Conservation (phyloP, 2,113 vertebrate species). For the Jacana jacana region DNA sequence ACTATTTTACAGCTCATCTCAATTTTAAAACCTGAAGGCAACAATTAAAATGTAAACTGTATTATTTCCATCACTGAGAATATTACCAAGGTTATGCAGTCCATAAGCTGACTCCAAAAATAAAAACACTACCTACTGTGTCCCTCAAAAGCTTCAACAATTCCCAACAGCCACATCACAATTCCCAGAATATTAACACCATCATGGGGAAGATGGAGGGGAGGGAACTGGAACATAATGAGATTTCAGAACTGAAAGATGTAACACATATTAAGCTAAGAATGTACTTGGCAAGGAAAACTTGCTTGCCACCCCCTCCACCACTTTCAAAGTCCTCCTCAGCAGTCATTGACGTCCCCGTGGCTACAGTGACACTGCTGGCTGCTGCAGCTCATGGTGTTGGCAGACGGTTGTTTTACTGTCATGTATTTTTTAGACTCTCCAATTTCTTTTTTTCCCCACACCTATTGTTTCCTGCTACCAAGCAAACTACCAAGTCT, state of each 20-base stretch:
- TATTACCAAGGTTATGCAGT: background rate
- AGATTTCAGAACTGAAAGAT: background rate
- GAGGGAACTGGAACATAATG: accelerated
- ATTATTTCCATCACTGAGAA: background rate
- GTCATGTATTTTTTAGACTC: background rate
- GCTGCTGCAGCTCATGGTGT: accelerated
- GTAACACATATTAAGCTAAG: accelerated
- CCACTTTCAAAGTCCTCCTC: background rate
- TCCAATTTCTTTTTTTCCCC: background rate
- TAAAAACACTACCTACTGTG: background rate
- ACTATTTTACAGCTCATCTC: background rate
- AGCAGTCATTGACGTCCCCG: background rate
- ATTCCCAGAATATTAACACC: background rate
- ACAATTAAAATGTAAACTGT: background rate
- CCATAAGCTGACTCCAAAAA: background rate
- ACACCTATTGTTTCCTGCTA: background rate
- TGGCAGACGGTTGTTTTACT: background rate
- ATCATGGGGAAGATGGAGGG: too few relatives aligned
- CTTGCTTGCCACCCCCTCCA: background rate
- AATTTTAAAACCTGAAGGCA: background rate
- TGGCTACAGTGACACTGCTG: background rate
- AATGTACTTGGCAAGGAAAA: accelerated
- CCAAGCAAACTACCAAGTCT: background rate
- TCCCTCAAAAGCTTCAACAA: background rate
- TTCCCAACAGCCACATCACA: background rate